Percentiles rank a stretch among this genome's conserved stretches.
phyloP scores from a whole-genome alignment of 2,888 invertebrate species.

The Aphodius granarius region DNA sequence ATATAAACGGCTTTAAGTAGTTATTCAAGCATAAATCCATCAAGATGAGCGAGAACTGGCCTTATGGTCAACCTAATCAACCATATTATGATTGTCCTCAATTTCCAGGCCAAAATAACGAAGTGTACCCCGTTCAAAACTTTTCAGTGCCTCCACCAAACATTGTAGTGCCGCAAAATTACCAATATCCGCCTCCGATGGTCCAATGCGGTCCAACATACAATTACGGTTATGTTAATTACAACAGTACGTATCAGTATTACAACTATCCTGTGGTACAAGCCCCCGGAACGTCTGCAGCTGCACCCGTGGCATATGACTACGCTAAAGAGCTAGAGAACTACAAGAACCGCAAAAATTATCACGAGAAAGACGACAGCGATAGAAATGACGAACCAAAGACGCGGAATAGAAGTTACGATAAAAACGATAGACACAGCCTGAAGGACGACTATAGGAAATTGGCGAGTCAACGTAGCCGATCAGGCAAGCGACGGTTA shows the following conservation, averaged over 20 bases:
- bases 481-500: neutral
- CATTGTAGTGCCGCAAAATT: slow-evolving; percentile 1
- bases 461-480: neutral
- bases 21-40: neutral
- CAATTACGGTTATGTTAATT: slow-evolving; percentile 12
- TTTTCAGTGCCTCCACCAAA: slow-evolving; percentile 27
- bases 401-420: neutral
- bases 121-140: slow-evolving; percentile 16
- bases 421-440: slow-evolving; percentile 6
- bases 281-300: neutral
- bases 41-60: neutral
- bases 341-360: slow-evolving; percentile 34
- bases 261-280: neutral
- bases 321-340: slow-evolving; percentile 36
- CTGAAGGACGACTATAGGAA: slow-evolving; percentile 15
- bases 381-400: neutral
- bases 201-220: slow-evolving; percentile 5
- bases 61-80: neutral
- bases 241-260: slow-evolving; percentile 16
- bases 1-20: too few relatives aligned
- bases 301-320: slow-evolving; percentile 21
- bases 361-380: slow-evolving; percentile 18
- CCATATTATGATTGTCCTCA: slow-evolving; percentile 33
- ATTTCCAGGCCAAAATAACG: slow-evolving; percentile 27
- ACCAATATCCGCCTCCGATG: slow-evolving; percentile 16